Evolutionary conservation across 2,113 vertebrate species (phyloP).

Genomic region (Elephantulus edwardii): DNA sequence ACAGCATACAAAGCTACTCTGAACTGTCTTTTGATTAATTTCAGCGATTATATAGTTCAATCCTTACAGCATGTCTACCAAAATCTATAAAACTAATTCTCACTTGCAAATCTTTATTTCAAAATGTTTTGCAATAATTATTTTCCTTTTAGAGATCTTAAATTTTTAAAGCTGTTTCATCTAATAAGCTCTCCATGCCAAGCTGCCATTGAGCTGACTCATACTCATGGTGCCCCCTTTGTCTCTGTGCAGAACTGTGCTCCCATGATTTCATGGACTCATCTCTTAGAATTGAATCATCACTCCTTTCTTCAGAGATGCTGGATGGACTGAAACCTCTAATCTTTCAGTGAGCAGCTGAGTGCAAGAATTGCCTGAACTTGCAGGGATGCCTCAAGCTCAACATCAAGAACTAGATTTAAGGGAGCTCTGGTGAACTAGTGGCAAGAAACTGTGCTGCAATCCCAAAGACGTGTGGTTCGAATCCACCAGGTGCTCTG

Average conservation of each 20-base stretch:
- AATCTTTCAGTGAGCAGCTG: not conserved
- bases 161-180: conserved; percentile 34
- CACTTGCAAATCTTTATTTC: conserved; percentile 24
- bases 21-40: not conserved
- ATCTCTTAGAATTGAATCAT: not conserved
- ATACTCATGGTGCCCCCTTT: not conserved
- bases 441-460: no score
- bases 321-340: not conserved
- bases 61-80: not conserved
- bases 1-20: not conserved
- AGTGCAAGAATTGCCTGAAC: not conserved
- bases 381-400: not conserved
- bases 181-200: conserved; percentile 1
- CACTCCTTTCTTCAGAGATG: not conserved
- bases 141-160: conserved; percentile 4
- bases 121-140: not conserved
- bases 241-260: not conserved
- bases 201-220: not conserved
- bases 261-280: not conserved
- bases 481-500: no score
- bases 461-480: no score
- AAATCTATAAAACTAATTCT: not conserved
- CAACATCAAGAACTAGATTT: conserved; percentile 24
- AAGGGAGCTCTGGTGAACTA: no score
- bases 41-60: not conserved